Conservation (phyloP, 2,888 invertebrate genomes). For the Drosophila hamatofila region DNA sequence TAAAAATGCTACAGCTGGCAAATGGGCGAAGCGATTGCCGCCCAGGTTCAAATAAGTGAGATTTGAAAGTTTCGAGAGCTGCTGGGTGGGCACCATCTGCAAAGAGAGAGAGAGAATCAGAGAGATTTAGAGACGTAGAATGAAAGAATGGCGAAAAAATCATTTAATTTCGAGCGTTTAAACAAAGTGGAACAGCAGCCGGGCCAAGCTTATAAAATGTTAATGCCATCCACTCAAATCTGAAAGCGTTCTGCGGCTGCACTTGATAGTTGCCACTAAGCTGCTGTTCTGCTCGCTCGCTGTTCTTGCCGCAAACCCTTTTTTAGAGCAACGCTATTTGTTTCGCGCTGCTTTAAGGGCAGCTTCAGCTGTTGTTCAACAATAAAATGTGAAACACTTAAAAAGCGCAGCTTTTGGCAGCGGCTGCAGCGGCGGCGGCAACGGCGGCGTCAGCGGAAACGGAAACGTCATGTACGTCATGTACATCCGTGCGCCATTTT, state of each 20-base stretch:
- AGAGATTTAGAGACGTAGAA: background rate
- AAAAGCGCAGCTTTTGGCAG: conserved; percentile 51
- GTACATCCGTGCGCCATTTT: conserved; percentile 73
- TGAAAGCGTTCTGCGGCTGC: conserved; percentile 69
- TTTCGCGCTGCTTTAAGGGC: conserved; percentile 31
- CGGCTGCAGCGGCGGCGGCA: conserved; percentile 22
- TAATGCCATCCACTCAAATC: conserved; percentile 70
- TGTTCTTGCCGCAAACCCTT: background rate
- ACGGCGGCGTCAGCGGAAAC: conserved; percentile 73
- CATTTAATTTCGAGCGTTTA: conserved; percentile 60
- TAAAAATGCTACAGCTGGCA: conserved; percentile 92
- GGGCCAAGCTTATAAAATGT: conserved; percentile 56
- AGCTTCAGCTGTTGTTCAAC: conserved; percentile 34
- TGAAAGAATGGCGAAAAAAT: conserved; percentile 10
- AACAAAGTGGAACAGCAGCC: conserved; percentile 43
- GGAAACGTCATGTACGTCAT: conserved; percentile 81
- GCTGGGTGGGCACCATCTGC: conserved; percentile 89
- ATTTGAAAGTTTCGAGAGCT: conserved; percentile 91
- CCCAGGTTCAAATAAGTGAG: conserved; percentile 91
- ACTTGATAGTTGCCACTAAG: conserved; percentile 49
- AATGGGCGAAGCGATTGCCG: conserved; percentile 90
- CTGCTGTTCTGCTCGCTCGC: conserved; percentile 3
- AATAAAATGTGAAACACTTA: conserved; percentile 65
- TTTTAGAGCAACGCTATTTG: conserved; percentile 29
- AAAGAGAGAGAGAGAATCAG: conserved; percentile 39